Conservation (phyloP, 2,888 invertebrate species). For the Unio pictorum region DNA sequence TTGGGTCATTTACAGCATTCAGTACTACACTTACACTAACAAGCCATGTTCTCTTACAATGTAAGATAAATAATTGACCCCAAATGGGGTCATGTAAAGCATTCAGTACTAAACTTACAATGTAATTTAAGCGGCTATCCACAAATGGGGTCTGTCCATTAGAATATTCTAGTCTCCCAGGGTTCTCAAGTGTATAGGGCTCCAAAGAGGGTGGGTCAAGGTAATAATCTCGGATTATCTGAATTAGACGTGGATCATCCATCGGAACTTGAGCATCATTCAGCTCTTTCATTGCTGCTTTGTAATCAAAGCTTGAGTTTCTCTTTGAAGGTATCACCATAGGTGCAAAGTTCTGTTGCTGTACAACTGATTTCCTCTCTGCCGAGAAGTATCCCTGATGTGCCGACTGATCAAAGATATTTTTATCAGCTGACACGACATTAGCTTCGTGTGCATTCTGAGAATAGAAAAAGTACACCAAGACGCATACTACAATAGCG, state of each 20-base stretch:
- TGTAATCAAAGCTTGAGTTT: slow-evolving; percentile 22
- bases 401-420: no score
- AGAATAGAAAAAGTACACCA: no score
- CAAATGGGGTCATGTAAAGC: slow-evolving; percentile 21
- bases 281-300: slow-evolving; percentile 26
- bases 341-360: slow-evolving; percentile 19
- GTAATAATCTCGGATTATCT: slow-evolving; percentile 36
- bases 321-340: slow-evolving; percentile 17
- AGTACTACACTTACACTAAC: no score
- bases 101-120: slow-evolving; percentile 18
- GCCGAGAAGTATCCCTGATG: slow-evolving; percentile 9
- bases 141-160: slow-evolving; percentile 46
- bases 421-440: no score
- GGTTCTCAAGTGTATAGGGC: slow-evolving; percentile 31
- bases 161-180: slow-evolving; percentile 35
- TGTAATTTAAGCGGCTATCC: slow-evolving; percentile 40
- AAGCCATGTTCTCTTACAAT: slow-evolving; percentile 22
- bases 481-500: no score
- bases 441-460: no score
- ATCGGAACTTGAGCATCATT: slow-evolving; percentile 26
- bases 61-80: slow-evolving; percentile 38
- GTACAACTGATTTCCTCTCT: slow-evolving; percentile 14
- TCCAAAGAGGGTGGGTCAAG: slow-evolving; percentile 33
- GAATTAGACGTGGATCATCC: slow-evolving; percentile 33
- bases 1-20: no score